Percentiles rank a stretch among this genome's conserved stretches.
Conservation (phyloP, 2,888 invertebrate genomes). For the Cataglyphis albicans region DNA sequence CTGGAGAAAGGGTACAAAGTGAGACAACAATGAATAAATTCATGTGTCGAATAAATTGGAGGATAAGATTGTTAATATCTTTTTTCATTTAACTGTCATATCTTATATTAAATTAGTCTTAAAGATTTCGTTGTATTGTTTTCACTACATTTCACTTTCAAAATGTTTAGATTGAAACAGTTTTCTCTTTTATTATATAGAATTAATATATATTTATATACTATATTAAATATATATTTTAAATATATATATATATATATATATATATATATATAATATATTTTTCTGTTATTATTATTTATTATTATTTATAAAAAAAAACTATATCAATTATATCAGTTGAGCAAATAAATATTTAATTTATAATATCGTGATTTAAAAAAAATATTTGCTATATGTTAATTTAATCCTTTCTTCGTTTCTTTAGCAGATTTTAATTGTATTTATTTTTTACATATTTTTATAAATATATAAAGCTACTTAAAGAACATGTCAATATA, state of each 20-base stretch:
- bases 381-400: neutral
- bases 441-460: slow-evolving; percentile 4
- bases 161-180: neutral
- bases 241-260: neutral
- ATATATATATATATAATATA: neutral
- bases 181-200: neutral
- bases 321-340: neutral
- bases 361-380: neutral
- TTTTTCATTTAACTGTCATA: neutral
- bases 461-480: neutral
- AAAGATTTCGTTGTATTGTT: slow-evolving; percentile 4
- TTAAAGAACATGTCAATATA: neutral
- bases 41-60: neutral
- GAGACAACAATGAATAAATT: neutral
- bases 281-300: too few relatives aligned
- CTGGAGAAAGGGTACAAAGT: slow-evolving; percentile 20
- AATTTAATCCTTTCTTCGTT: neutral
- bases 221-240: neutral
- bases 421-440: slow-evolving; percentile 3
- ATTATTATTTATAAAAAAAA: neutral
- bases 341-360: neutral
- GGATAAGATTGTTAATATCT: neutral
- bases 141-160: slow-evolving; percentile 12
- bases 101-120: slow-evolving; percentile 12
- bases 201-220: slow-evolving; percentile 3